phyloP scores from a whole-genome alignment of 1,140 invertebrate species.

The Aphidius ervi region DNA sequence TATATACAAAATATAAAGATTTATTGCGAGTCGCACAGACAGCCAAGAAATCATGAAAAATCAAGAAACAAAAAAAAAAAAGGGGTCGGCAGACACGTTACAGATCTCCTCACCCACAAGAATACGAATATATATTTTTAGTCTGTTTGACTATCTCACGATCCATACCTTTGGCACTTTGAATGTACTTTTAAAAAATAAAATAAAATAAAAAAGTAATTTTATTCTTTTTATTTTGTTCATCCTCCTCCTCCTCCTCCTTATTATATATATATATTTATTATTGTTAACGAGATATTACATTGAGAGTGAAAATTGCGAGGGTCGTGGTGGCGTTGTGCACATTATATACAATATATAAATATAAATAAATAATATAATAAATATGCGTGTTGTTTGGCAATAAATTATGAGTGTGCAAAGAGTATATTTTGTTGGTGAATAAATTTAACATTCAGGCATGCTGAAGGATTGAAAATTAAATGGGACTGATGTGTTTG shows the following conservation, averaged over 20 bases:
- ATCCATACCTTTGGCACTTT: slow-evolving; percentile 26
- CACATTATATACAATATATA: no score
- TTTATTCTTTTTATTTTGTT: not conserved
- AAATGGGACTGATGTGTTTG: not conserved
- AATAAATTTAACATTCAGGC: not conserved
- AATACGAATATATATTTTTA: slow-evolving; percentile 13
- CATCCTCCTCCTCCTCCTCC: not conserved
- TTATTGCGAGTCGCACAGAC: not conserved
- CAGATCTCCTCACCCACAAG: slow-evolving; percentile 38
- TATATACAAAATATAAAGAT: slow-evolving; percentile 6
- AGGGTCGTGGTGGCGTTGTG: slow-evolving; percentile 23
- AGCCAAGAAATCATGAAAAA: no score
- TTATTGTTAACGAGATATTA: slow-evolving; percentile 13
- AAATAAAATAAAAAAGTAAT: not conserved
- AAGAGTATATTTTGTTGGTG: slow-evolving; percentile 9
- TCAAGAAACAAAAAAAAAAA: slow-evolving; percentile 1
- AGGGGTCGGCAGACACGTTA: slow-evolving; percentile 31
- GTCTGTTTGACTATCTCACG: slow-evolving; percentile 46
- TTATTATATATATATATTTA: not conserved
- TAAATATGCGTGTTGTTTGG: slow-evolving; percentile 39
- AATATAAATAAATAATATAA: no score
- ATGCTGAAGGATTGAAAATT: not conserved
- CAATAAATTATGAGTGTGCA: slow-evolving; percentile 36
- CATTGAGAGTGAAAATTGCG: slow-evolving; percentile 31
- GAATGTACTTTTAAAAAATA: not conserved